These are phyloP conservation scores for Prenolepis imparis DNA, from an alignment of 2,888 invertebrate species.

Conservation along the genomic window DNA sequence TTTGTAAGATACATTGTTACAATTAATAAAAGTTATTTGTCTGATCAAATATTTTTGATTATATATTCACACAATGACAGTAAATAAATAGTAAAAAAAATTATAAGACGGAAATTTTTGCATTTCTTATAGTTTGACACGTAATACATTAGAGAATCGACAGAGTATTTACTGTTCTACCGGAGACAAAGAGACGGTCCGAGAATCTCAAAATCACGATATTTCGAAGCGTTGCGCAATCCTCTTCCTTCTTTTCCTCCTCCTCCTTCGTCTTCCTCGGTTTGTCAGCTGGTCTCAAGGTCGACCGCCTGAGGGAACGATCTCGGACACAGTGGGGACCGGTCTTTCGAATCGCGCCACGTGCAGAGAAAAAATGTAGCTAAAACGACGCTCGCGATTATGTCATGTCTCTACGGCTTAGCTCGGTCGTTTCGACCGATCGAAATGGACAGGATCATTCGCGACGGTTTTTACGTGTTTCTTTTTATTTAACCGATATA, in stretches of 20 bases:
- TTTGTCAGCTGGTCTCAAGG: slow-evolving; percentile 80
- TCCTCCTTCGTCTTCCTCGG: slow-evolving; percentile 63
- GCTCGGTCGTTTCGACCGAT: neutral
- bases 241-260: neutral
- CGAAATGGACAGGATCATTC: neutral
- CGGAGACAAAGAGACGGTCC: slow-evolving; percentile 62
- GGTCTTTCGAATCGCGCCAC: slow-evolving; percentile 53
- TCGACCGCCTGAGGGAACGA: slow-evolving; percentile 71
- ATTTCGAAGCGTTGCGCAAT: slow-evolving; percentile 75
- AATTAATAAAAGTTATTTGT: too few species aligned
- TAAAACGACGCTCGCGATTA: slow-evolving; percentile 36
- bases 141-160: neutral
- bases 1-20: neutral
- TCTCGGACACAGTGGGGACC: slow-evolving; percentile 57
- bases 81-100: neutral
- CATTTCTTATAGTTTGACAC: neutral
- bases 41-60: neutral
- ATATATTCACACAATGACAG: neutral
- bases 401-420: slow-evolving; percentile 18
- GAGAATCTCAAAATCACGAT: slow-evolving; percentile 63
- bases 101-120: neutral
- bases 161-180: neutral
- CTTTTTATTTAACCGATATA: neutral
- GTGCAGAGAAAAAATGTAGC: slow-evolving; percentile 47
- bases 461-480: neutral